phyloP scores from a whole-genome alignment of 2,797 vertebrate species.

The Darevskia mixta region DNA sequence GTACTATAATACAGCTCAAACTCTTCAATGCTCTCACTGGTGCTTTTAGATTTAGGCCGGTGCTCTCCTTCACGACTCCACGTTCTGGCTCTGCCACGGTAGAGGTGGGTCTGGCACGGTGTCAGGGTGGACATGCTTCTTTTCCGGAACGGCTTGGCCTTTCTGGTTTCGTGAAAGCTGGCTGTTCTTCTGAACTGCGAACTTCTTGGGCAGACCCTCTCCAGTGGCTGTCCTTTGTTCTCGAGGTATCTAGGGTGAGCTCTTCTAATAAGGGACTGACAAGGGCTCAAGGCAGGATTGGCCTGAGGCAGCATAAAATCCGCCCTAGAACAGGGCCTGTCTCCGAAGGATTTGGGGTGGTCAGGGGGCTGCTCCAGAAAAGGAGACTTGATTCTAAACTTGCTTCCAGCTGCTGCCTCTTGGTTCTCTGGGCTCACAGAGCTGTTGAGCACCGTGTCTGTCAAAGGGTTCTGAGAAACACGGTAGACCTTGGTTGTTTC shows the following conservation, averaged over 20 bases:
- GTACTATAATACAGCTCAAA: constrained; percentile 61
- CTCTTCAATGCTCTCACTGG: constrained; percentile 73
- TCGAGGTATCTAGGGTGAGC: constrained; percentile 83
- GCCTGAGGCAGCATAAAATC: constrained; percentile 75
- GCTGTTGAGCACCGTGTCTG: constrained; percentile 86
- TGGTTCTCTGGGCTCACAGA: constrained; percentile 78
- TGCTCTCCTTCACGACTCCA: constrained; percentile 83
- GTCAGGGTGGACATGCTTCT: constrained; percentile 90
- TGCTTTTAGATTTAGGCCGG: constrained; percentile 71
- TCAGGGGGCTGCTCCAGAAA: constrained; percentile 80
- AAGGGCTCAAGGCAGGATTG: constrained; percentile 68
- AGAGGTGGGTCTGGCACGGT: constrained; percentile 86
- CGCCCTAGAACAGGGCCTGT: constrained; percentile 80
- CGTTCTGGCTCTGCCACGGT: constrained; percentile 80
- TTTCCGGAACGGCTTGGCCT: constrained; percentile 88
- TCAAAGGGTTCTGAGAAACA: constrained; percentile 93
- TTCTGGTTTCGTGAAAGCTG: constrained; percentile 92
- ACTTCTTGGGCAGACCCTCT: constrained; percentile 81
- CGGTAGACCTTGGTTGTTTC: constrained; percentile 95
- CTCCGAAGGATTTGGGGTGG: constrained; percentile 63
- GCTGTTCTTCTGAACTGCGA: constrained; percentile 90
- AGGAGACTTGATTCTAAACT: constrained; percentile 83
- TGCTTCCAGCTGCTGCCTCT: constrained; percentile 74
- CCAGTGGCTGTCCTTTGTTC: constrained; percentile 85
- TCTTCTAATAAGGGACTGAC: constrained; percentile 79